A percentile compares a stretch with the other conserved stretches of the same genome.
phyloP scores from a whole-genome alignment of 2,888 invertebrate species.

The Anticlea derivata region DNA sequence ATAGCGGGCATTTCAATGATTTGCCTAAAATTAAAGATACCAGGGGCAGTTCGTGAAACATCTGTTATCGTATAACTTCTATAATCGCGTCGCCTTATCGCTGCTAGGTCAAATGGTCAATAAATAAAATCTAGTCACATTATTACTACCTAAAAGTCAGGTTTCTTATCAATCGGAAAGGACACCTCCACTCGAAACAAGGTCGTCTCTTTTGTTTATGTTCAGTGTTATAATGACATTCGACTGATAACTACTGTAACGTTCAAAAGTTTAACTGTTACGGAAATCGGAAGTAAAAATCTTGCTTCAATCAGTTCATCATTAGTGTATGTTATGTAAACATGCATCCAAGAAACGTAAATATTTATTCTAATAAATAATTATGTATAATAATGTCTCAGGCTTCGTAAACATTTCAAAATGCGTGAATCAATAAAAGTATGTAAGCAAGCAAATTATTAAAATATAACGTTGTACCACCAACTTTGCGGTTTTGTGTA shows the following conservation, averaged over 20 bases:
- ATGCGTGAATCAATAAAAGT: constrained; percentile 25
- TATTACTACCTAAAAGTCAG: too few relatives aligned
- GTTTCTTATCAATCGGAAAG: constrained; percentile 34
- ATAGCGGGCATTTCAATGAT: too few relatives aligned
- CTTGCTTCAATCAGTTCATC: constrained; percentile 55
- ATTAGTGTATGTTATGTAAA: constrained; percentile 72
- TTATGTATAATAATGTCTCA: constrained; percentile 49
- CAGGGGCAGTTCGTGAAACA: background rate
- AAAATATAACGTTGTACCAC: background rate
- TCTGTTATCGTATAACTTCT: constrained; percentile 1
- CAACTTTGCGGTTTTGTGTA: too few relatives aligned
- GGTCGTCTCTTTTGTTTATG: constrained; percentile 30
- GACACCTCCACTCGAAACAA: constrained; percentile 33
- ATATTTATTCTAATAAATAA: constrained; percentile 67
- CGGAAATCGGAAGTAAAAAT: constrained; percentile 58
- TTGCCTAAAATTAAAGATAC: background rate
- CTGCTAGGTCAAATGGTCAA: constrained; percentile 25
- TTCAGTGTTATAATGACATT: constrained; percentile 37
- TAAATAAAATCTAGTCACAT: constrained; percentile 1
- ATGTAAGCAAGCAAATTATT: background rate
- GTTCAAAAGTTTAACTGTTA: constrained; percentile 37
- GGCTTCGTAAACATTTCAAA: constrained; percentile 45
- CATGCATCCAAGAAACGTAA: constrained; percentile 62
- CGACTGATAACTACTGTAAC: constrained; percentile 27
- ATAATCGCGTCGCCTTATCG: constrained; percentile 22